These are phyloP conservation scores for Aspidoscelis tigris DNA, from an alignment of 2,113 vertebrate species.

Conservation along the genomic window DNA sequence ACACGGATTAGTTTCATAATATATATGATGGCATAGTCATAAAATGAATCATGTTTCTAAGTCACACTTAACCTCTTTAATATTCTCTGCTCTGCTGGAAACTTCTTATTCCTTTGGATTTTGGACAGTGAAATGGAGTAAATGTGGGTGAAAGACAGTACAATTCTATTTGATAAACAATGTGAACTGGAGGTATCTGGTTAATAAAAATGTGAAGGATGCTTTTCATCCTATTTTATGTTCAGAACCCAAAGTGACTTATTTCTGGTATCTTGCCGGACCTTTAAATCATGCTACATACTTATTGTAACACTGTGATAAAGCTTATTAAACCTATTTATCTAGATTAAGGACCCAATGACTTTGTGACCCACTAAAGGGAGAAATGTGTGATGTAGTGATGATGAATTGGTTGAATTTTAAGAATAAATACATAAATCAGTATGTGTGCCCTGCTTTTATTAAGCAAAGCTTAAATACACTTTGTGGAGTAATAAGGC, in stretches of 20 bases:
- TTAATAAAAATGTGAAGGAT: background rate
- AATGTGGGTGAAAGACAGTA: background rate
- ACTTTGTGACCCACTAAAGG: no score
- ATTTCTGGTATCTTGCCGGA: background rate
- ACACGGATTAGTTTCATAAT: background rate
- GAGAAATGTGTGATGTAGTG: no score
- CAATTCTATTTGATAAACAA: background rate
- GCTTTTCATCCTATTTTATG: background rate
- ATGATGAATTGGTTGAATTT: no score
- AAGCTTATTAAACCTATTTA: no score
- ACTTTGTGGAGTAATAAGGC: background rate
- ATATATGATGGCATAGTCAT: background rate
- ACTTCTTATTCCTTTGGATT: background rate
- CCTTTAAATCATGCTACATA: background rate
- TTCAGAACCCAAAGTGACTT: background rate
- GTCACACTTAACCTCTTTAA: background rate
- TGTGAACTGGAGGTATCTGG: background rate
- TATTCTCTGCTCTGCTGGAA: background rate
- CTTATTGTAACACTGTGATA: no score
- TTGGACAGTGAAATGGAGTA: background rate
- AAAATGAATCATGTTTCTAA: conserved; percentile 16
- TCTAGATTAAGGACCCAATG: no score
- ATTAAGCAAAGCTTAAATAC: no score
- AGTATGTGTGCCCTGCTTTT: no score
- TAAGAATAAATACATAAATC: no score